Evolutionary conservation across 2,888 invertebrate species (phyloP).

Genomic region (Eupelmus urozonus): DNA sequence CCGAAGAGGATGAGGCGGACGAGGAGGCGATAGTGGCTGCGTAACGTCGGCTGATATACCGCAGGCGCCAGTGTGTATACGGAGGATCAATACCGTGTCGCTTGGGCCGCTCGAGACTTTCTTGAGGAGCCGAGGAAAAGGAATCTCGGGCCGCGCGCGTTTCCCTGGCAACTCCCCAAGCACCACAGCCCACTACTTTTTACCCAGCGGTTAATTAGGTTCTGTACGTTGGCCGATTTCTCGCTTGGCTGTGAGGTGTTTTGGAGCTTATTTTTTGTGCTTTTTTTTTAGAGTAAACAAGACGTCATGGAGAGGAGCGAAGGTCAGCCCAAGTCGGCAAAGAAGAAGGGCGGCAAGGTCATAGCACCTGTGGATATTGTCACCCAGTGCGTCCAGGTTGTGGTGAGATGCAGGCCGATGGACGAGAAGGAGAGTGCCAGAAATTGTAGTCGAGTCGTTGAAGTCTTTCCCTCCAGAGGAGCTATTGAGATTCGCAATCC

Average conservation of each 20-base stretch:
- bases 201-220: too few species aligned
- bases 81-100: conserved; percentile 41
- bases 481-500: conserved; percentile 94
- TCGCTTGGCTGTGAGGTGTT: too few species aligned
- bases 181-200: too few species aligned
- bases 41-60: too few species aligned
- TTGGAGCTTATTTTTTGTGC: neutral
- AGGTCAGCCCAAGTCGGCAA: conserved; percentile 64
- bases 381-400: conserved; percentile 93
- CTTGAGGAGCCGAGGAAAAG: neutral
- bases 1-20: too few species aligned
- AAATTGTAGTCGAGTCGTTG: conserved; percentile 88
- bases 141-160: neutral
- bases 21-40: too few species aligned
- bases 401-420: conserved; percentile 97
- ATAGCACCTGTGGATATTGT: conserved; percentile 63
- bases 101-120: neutral
- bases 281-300: conserved; percentile 14
- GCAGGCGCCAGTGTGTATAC: too few species aligned
- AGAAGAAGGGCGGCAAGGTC: conserved; percentile 65
- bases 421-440: conserved; percentile 89
- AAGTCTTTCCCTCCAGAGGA: conserved; percentile 90
- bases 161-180: too few species aligned
- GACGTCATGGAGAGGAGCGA: conserved; percentile 67
- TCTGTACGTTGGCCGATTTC: too few species aligned